Evolutionary conservation across 1,140 invertebrate genomes (phyloP), one percentile per base, ranked within the genome.

Genomic region (Drosophila orena): DNA sequence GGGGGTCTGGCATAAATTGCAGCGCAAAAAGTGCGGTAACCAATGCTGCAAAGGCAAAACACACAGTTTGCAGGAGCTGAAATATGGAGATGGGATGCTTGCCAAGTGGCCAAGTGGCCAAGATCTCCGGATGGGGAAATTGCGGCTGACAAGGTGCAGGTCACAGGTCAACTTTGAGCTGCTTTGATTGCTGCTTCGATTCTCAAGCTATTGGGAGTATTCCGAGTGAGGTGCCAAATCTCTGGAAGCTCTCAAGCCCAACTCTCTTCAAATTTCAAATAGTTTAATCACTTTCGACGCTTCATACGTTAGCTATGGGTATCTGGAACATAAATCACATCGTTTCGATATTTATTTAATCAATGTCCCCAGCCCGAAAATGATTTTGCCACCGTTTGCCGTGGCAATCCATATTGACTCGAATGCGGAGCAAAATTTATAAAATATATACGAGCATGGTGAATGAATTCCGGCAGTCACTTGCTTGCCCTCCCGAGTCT

Each of bases 1-100:
- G n/a, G n/a, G n/a, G n/a, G n/a, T n/a, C n/a, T n/a, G n/a, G n/a
- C 81, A 85, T 84, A 84, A 84, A 84, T 84, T 80, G 81, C 72
- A 77, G 57, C 69, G 60, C 58, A 57, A 74, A 59, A 57, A 70
- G 56, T 44, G 56, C 27, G 46, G 37, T 55, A 55, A 24, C 56
- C 38, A 3, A 34, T 62, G 22, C 40, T 38, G 17, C 5, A 47
- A 47, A 47, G 38, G 43, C 34, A 76, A 42, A 53, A 44, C 49
- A 71, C 34, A 35, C 11, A 35, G 37, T 78, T 76, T 69, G 47
- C 22, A 12, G 34, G 47, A 14, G n/a, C 3, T 15, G 20, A 22
- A 30, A 47, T 47, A 17, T 50, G 15, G 10, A 2, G 1, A 20
- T 10, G 20, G 24, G 22, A 15, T 35, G 53, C 30, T 62, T 61